phyloP scores from a whole-genome alignment of 2,113 vertebrate species.

The Zosterops borbonicus region DNA sequence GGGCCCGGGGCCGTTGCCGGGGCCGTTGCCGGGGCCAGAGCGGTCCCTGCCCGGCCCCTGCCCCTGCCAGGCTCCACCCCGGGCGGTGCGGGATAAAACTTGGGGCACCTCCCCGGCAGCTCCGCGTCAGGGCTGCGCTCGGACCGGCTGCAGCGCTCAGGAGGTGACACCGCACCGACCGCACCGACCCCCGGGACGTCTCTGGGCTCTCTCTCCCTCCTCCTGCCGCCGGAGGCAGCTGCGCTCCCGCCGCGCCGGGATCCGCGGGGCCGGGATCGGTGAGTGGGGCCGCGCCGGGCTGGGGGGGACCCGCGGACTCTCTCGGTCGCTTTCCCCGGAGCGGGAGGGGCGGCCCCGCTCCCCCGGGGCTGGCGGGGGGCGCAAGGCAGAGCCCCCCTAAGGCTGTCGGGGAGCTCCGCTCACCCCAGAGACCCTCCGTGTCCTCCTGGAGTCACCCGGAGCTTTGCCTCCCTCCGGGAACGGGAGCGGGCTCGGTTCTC shows the following conservation, averaged over 20 bases:
- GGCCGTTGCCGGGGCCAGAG: neutral
- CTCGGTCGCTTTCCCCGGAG: neutral
- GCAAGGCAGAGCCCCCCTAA: neutral
- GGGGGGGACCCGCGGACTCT: neutral
- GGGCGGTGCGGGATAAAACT: slow-evolving; percentile 58
- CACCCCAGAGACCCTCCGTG: neutral
- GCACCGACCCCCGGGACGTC: neutral
- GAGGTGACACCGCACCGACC: neutral
- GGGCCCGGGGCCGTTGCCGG: slow-evolving; percentile 2
- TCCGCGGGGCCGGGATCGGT: slow-evolving; percentile 36
- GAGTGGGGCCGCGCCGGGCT: neutral
- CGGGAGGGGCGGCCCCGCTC: neutral
- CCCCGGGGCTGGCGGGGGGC: neutral
- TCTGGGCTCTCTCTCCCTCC: neutral
- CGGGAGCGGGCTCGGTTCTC: neutral
- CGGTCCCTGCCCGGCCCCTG: slow-evolving; percentile 33
- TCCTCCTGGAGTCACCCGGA: neutral
- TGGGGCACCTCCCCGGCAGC: slow-evolving; percentile 56
- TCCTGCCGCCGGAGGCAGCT: neutral
- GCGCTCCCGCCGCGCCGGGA: slow-evolving; percentile 5
- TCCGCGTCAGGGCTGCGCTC: slow-evolving; percentile 34
- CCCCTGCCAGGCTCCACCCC: slow-evolving; percentile 59
- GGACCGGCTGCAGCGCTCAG: neutral
- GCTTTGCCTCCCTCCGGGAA: neutral
- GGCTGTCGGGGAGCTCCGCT: neutral